These are phyloP conservation scores for Cephalopachus bancanus DNA, from an alignment of 2,797 vertebrate genomes.

Conservation along the genomic window DNA sequence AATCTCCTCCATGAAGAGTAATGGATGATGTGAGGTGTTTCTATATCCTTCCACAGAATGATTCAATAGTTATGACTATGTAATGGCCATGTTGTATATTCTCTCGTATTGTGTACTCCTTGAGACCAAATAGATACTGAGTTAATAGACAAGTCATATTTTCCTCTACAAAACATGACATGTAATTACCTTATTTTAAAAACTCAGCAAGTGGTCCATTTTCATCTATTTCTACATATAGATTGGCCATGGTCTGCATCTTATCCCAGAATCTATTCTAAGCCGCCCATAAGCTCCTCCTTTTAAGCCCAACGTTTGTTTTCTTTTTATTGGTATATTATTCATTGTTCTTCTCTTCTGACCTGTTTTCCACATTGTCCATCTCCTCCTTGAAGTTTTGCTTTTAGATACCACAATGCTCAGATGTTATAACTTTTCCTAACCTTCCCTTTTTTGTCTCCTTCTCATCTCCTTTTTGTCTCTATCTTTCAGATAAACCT, in stretches of 20 bases:
- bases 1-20: neutral
- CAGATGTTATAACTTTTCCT: neutral
- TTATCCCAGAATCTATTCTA: neutral
- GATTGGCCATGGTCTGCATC: neutral
- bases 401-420: neutral
- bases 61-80: neutral
- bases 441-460: neutral
- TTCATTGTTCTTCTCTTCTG: neutral
- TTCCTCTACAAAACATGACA: constrained; percentile 5
- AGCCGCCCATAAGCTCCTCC: neutral
- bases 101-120: neutral
- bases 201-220: neutral
- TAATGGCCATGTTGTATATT: neutral
- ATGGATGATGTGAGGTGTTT: neutral
- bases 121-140: neutral
- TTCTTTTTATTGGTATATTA: neutral
- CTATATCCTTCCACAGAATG: neutral
- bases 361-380: neutral
- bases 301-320: neutral
- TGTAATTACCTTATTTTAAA: constrained; percentile 1
- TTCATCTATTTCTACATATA: neutral
- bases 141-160: neutral
- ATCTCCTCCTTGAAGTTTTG: neutral
- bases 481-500: neutral
- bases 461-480: neutral